Evolutionary conservation across 1,140 invertebrate genomes (phyloP).

Genomic region (Wiebesia pumilae): DNA sequence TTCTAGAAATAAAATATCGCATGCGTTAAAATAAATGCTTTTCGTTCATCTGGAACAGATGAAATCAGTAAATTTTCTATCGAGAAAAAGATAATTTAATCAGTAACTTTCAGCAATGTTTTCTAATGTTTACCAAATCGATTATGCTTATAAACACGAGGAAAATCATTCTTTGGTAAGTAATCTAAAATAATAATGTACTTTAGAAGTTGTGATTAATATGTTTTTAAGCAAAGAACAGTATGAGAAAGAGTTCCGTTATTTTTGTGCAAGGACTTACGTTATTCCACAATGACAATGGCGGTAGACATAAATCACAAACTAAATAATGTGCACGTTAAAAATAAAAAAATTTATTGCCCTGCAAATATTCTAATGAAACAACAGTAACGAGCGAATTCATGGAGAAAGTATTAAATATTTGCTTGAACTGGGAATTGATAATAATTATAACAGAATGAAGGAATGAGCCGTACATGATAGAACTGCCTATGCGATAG

Average conservation of each 20-base stretch:
- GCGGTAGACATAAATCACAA: not conserved
- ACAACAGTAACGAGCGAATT: not conserved
- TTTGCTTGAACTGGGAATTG: too few relatives aligned
- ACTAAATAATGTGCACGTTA: too few relatives aligned
- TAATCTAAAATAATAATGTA: not conserved
- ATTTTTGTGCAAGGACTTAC: not conserved
- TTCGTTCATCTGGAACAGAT: not conserved
- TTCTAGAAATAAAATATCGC: not conserved
- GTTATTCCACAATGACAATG: not conserved
- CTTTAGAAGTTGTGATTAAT: not conserved
- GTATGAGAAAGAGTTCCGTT: not conserved
- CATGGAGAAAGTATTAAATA: not conserved
- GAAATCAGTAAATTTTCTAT: too few relatives aligned
- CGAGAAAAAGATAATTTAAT: not conserved
- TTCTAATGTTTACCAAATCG: not conserved
- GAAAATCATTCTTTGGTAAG: not conserved
- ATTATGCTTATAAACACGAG: not conserved
- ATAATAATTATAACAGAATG: too few relatives aligned
- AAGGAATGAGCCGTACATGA: too few relatives aligned
- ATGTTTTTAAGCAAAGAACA: not conserved
- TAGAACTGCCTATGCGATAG: not conserved
- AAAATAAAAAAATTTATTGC: not conserved
- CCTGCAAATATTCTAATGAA: not conserved
- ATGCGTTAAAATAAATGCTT: not conserved
- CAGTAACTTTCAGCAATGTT: not conserved